Evolutionary conservation across 2,888 invertebrate species (phyloP), one percentile per base, ranked within the genome.

Genomic region (Temnothorax rugatulus): DNA sequence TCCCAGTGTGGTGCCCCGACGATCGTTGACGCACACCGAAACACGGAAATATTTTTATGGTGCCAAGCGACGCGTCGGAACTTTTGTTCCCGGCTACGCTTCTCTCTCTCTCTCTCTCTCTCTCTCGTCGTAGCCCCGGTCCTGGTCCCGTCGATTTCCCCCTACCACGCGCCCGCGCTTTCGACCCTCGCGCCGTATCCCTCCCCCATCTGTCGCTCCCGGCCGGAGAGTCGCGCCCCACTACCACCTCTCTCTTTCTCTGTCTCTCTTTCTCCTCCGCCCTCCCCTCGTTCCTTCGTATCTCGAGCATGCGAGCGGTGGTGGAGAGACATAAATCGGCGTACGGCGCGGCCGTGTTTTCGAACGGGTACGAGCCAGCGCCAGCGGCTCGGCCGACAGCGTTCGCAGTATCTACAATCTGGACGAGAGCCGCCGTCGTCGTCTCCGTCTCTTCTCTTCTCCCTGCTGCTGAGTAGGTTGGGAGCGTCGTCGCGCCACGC

Each of bases 321-420:
- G 76, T 61, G 77, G 50, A 25, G 84, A 82, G 61, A 44, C 83
- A 73, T 77, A 77, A 85, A 83, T 85, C 83, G 85, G 25, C 83
- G 54, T 44, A 63, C 34, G 41, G 66, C 47, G 61, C 47, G 76
- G 47, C n/a, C 44, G 83, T 63, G 71, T 85, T 83, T 83, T 73
- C 77, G 59, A 29, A 44, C 5, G 50, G 21, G 44, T 82, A 54
- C 76, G 57, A 69, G 29, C 25, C 38, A n/a, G n/a, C n/a, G n/a
- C n/a, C n/a, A 7, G 18, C 54, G 21, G 18, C 66, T 66, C 44
- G 15, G 8, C 47, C 44, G n/a, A 0, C 44, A 15, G 50, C 44
- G 25, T 47, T 44, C 18, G 44, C 8, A 52, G 13, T 71, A 71
- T 83, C 77, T 77, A 41, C 38, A 38, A 77, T 83, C 69, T 69